Base-by-base conservation (phyloP, 2,888 invertebrate species). In the Helicoverpa assulta region DNA sequence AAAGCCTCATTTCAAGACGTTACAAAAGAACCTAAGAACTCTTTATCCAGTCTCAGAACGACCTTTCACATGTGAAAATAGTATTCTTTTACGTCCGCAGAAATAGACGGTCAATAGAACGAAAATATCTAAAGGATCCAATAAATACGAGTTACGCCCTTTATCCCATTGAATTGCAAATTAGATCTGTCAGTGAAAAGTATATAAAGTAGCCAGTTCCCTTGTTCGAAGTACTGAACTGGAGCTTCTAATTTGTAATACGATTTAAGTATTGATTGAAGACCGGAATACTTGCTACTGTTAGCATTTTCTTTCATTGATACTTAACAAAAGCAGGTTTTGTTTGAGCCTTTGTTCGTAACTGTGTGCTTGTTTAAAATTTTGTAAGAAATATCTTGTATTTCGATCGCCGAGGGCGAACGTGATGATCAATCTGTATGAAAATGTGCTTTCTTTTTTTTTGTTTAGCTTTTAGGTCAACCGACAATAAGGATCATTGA, bases 141-240 rank as follows among this genome's bases (percentile, higher is more conserved):
- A 81, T 79, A 79, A 79, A 73, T 77, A 62, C 73, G 63, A 70
- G 69, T 59, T 66, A 58, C 71, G 73, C 65, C 69, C 65, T 62
- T 71, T 69, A 74, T 79, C 82, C 78, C 18, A 90, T 89, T 86
- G 88, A 90, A 90, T 88, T 88, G 87, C 88, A 90, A 90, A 90
- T 90, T 76, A 86, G 89, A 87, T 87, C 85, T 86, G 86, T 86
- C 87, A 85, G 86, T 82, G 84, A 83, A 90, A 88, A 87, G 89
- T 90, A 89, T 90, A 89, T 88, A 88, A 89, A 85, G 88, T 88
- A 85, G 83, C 86, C 83, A 80, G 86, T 85, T 84, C 72, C 72
- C 54, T 78, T 78, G 81, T 81, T 80, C 79, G 78, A 83, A 83
- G 85, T 82, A 57, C 80, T 81, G 78, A 70, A 33, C 56, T 51